Evolutionary conservation across 2,888 invertebrate genomes (phyloP).

Genomic region (Sinopyrophorus schimmeli): DNA sequence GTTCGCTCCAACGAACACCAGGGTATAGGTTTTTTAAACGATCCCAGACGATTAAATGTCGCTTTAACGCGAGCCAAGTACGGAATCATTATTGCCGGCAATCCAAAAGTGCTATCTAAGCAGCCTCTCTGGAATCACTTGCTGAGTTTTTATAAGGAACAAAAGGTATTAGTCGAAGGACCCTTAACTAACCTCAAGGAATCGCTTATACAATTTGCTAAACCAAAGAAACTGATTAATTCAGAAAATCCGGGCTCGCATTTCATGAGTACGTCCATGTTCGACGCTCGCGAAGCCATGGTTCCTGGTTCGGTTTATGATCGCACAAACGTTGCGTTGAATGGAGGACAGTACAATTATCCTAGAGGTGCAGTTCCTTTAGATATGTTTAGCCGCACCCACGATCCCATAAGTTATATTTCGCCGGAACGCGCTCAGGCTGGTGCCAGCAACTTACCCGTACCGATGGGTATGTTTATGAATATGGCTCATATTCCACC

Average conservation of each 20-base stretch:
- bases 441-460: conserved; percentile 79
- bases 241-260: conserved; percentile 94
- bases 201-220: conserved; percentile 94
- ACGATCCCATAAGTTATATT: conserved; percentile 93
- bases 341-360: conserved; percentile 47
- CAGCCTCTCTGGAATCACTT: conserved; percentile 99
- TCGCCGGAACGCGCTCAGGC: conserved; percentile 80
- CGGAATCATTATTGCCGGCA: conserved; percentile 97
- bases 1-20: conserved; percentile 98
- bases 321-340: conserved; percentile 60
- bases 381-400: conserved; percentile 70
- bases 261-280: conserved; percentile 97
- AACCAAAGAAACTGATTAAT: conserved; percentile 94
- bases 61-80: conserved; percentile 97
- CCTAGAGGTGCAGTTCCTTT: conserved; percentile 54
- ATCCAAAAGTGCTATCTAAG: conserved; percentile 97
- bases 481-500: conserved; percentile 82
- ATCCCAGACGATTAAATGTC: conserved; percentile 96
- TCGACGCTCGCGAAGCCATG: conserved; percentile 93
- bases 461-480: conserved; percentile 93
- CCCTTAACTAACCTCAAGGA: conserved; percentile 96
- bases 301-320: conserved; percentile 94
- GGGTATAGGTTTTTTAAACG: conserved; percentile 98
- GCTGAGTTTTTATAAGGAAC: conserved; percentile 95
- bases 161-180: conserved; percentile 95